Conservation (phyloP, 2,888 invertebrate species). For the Trichogramma evanescens region DNA sequence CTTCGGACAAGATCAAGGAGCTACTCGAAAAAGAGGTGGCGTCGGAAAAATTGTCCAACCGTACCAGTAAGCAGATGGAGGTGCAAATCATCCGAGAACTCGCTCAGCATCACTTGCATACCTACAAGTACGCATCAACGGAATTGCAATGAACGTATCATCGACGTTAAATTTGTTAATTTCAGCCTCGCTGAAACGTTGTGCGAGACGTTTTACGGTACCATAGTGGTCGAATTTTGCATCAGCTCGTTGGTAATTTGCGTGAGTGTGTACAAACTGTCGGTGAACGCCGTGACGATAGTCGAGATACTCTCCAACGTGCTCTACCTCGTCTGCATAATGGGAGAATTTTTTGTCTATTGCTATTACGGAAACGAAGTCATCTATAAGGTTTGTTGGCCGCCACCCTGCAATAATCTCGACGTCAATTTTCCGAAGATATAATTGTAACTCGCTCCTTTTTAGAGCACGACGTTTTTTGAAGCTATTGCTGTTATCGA, state of each 20-base stretch:
- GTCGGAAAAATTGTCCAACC: no score
- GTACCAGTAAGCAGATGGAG: not conserved
- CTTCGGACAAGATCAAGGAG: no score
- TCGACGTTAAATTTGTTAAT: not conserved
- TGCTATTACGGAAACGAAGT: conserved; percentile 15
- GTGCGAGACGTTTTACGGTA: conserved; percentile 5
- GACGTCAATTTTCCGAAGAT: not conserved
- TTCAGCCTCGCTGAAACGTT: conserved; percentile 3
- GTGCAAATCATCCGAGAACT: not conserved
- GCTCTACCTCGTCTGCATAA: conserved; percentile 8
- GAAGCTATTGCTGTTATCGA: not conserved
- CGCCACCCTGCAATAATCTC: no score
- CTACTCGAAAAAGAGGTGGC: no score
- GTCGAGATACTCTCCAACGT: not conserved
- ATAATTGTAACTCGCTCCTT: not conserved
- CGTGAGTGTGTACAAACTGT: conserved; percentile 15
- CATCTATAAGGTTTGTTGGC: not conserved
- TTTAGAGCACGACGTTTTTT: conserved; percentile 7
- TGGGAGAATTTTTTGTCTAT: conserved; percentile 11
- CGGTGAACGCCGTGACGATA: not conserved
- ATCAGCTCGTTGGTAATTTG: conserved; percentile 10
- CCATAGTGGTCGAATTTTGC: conserved; percentile 5
- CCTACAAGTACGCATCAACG: not conserved
- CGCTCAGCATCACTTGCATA: conserved; percentile 6
- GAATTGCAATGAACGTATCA: not conserved